Evolutionary conservation across 2,797 vertebrate genomes (phyloP).

Genomic region (Poeciliopsis infans): DNA sequence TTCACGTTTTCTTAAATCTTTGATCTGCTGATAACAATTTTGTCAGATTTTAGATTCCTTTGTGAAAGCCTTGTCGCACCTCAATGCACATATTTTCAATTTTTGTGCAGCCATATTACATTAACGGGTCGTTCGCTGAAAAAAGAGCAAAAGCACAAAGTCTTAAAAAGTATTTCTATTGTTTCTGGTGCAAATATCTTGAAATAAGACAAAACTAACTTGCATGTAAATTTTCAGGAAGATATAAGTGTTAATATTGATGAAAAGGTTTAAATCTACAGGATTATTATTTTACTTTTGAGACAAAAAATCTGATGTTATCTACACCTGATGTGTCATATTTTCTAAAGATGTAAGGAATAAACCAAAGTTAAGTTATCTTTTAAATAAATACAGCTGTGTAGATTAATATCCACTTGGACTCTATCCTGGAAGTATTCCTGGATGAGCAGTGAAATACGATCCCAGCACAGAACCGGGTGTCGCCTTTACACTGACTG

Average conservation of each 20-base stretch:
- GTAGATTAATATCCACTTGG: neutral
- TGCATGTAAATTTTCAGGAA: no score
- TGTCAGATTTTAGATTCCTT: neutral
- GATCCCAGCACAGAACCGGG: neutral
- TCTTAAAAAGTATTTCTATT: no score
- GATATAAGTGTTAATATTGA: no score
- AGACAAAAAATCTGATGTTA: neutral
- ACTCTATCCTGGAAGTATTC: neutral
- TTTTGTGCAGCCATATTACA: neutral
- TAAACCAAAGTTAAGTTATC: neutral
- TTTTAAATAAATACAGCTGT: neutral
- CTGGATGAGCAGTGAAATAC: neutral
- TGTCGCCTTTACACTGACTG: neutral
- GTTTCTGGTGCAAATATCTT: no score
- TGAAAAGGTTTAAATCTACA: no score
- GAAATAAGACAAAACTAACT: no score
- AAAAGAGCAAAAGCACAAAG: neutral
- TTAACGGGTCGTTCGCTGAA: neutral
- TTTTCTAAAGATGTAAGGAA: neutral
- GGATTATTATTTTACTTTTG: no score
- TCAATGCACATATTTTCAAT: neutral
- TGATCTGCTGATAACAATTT: neutral
- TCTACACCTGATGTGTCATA: neutral
- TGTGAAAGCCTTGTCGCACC: neutral
- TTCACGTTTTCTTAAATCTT: neutral